Evolutionary conservation across 30 jellyfish, hydroid and myxozoan species (phyloP), one percentile per base, ranked within the genome.

Genomic region (Chironex yamaguchii): DNA sequence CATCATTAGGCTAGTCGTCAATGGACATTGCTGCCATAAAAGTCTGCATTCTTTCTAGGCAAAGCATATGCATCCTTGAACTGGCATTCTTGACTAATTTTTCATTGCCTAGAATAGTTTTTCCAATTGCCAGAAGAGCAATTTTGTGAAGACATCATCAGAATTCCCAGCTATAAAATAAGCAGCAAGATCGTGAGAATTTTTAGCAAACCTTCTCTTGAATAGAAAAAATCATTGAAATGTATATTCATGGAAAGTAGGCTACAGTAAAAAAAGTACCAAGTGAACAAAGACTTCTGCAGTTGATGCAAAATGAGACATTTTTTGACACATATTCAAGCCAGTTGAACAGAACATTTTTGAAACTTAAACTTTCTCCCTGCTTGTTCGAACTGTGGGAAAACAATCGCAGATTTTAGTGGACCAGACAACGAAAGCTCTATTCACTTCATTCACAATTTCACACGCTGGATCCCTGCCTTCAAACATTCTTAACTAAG

Each of bases 241-340:
- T n/a, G n/a, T n/a, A n/a, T n/a, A n/a, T n/a, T n/a, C n/a, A n/a
- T n/a, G n/a, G n/a, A n/a, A n/a, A n/a, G n/a, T n/a, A n/a, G n/a
- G n/a, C n/a, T n/a, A n/a, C n/a, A n/a, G n/a, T n/a, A n/a, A n/a
- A n/a, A n/a, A n/a, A n/a, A n/a, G n/a, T n/a, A n/a, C n/a, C n/a
- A n/a, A n/a, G n/a, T n/a, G n/a, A n/a, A n/a, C 58, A 52, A 75
- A 75, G 52, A 21, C 87, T 23, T 75, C 87, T 42, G 87, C 87
- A 75, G 62, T 0, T 49, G 2, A 75, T 49, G 49, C 87, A 75
- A 50, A 48, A 75, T 0, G 87, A 75, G 0, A 76, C 87, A 36
- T 75, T 54, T 58, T 75, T 75, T 26, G 36, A 21, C 54, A 34
- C 77, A 29, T 66, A 66, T 66, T 66, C 79, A 3, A 66, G 79